phyloP scores from a whole-genome alignment of 2,113 vertebrate species.

The Aphyosemion australe region DNA sequence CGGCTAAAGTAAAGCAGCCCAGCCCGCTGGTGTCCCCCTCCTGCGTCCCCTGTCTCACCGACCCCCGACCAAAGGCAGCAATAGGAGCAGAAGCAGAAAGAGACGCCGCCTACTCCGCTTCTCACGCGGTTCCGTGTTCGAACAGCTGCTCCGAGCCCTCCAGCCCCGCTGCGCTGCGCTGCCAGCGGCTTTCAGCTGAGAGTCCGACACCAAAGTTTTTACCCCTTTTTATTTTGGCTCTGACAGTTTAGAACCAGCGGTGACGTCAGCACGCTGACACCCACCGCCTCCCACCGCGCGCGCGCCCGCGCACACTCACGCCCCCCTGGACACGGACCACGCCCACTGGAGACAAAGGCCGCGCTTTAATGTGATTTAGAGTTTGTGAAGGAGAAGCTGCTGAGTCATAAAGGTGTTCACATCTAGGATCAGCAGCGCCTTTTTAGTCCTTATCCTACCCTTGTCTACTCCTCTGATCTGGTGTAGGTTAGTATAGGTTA shows the following conservation, averaged over 20 bases:
- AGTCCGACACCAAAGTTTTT: slow-evolving; percentile 41
- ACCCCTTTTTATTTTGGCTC: slow-evolving; percentile 68
- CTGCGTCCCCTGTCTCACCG: neutral
- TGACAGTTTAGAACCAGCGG: slow-evolving; percentile 65
- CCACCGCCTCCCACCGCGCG: slow-evolving; percentile 17
- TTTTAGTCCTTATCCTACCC: too few relatives aligned
- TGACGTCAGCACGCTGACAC: slow-evolving; percentile 63
- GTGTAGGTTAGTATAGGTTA: too few relatives aligned
- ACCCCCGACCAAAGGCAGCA: slow-evolving; percentile 15
- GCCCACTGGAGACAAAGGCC: slow-evolving; percentile 70
- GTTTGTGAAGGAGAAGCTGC: neutral
- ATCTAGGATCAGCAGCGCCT: too few relatives aligned
- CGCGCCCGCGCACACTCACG: slow-evolving; percentile 40
- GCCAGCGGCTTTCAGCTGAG: slow-evolving; percentile 1
- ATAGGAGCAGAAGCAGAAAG: neutral
- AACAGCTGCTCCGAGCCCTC: neutral
- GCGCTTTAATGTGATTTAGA: slow-evolving; percentile 3
- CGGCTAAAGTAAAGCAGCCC: slow-evolving; percentile 57
- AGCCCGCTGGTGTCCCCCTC: slow-evolving; percentile 37
- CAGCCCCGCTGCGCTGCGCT: neutral
- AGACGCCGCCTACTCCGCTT: slow-evolving; percentile 15
- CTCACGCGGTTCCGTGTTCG: slow-evolving; percentile 6
- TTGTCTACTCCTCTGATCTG: too few relatives aligned
- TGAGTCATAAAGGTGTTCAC: too few relatives aligned
- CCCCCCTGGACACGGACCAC: slow-evolving; percentile 61